phyloP scores from a whole-genome alignment of 2,888 invertebrate genomes.

The Acronicta psi region DNA sequence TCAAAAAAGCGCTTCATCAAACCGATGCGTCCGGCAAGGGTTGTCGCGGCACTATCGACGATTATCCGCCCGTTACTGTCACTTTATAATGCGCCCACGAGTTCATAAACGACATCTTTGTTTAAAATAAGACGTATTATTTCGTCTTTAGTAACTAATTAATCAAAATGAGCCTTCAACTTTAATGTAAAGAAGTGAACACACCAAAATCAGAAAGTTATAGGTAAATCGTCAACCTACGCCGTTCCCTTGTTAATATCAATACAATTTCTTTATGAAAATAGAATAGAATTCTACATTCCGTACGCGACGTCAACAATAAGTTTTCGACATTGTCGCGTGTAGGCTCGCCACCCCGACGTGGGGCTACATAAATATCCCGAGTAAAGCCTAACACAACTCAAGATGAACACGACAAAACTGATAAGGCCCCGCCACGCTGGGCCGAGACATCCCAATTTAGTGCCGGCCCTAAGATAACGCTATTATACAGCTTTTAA shows the following conservation, averaged over 20 bases:
- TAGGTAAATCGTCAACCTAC: constrained; percentile 44
- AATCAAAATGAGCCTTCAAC: constrained; percentile 8
- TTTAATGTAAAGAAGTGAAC: constrained; percentile 7
- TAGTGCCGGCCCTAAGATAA: constrained; percentile 87
- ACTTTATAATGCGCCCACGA: constrained; percentile 50
- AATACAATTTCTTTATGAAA: constrained; percentile 55
- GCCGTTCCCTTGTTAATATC: constrained; percentile 45
- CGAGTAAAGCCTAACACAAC: constrained; percentile 88
- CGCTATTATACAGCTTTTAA: constrained; percentile 89
- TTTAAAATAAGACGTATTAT: constrained; percentile 40
- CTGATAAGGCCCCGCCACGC: constrained; percentile 84
- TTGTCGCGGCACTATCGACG: constrained; percentile 72
- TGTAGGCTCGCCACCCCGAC: constrained; percentile 78
- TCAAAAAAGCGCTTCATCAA: constrained; percentile 88
- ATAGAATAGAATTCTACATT: constrained; percentile 60
- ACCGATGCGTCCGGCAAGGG: constrained; percentile 84
- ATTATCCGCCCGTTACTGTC: constrained; percentile 60
- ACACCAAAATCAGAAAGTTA: constrained; percentile 29
- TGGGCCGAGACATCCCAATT: constrained; percentile 87
- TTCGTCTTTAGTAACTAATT: constrained; percentile 36
- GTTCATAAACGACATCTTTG: constrained; percentile 50
- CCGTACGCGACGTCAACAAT: constrained; percentile 72
- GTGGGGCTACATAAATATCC: constrained; percentile 82
- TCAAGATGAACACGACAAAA: constrained; percentile 88
- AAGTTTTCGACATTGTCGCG: constrained; percentile 81